A percentile compares a stretch with the other conserved stretches of the same genome.
These are phyloP conservation scores for Ammodytes marinus DNA, from an alignment of 2,113 vertebrate species.

Conservation along the genomic window DNA sequence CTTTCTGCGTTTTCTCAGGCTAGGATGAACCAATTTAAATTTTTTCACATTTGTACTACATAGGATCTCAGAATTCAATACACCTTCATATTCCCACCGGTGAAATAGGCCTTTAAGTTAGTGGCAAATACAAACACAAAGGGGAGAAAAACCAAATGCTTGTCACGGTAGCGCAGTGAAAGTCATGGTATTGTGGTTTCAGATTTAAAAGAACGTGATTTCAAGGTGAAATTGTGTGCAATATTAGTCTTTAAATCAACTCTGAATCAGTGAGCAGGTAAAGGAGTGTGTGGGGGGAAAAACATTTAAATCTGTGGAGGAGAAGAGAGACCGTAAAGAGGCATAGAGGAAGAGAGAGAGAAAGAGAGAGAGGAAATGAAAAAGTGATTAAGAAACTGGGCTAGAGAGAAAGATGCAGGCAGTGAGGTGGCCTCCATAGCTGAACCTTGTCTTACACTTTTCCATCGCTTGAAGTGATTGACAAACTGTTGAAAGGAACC, in stretches of 20 bases:
- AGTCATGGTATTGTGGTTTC: constrained; percentile 2
- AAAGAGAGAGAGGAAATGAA: neutral
- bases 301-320: constrained; percentile 15
- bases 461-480: constrained; percentile 47
- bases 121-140: constrained; percentile 52
- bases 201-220: constrained; percentile 39
- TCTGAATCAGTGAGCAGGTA: neutral
- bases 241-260: constrained; percentile 30
- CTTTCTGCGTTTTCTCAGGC: too few relatives aligned
- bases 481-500: constrained; percentile 36
- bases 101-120: constrained; percentile 1
- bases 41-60: too few relatives aligned
- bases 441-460: constrained; percentile 17
- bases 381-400: too few relatives aligned
- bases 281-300: neutral
- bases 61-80: too few relatives aligned
- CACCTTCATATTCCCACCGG: too few relatives aligned
- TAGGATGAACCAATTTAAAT: too few relatives aligned
- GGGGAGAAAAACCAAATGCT: constrained; percentile 25
- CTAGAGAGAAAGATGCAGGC: constrained; percentile 17
- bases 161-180: neutral
- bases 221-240: constrained; percentile 19
- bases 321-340: neutral
- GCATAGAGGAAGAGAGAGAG: constrained; percentile 14
- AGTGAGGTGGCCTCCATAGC: constrained; percentile 21